A percentile compares a stretch with the other conserved stretches of the same genome.
Conservation (phyloP, 2,113 vertebrate species). For the Istiophorus platypterus region DNA sequence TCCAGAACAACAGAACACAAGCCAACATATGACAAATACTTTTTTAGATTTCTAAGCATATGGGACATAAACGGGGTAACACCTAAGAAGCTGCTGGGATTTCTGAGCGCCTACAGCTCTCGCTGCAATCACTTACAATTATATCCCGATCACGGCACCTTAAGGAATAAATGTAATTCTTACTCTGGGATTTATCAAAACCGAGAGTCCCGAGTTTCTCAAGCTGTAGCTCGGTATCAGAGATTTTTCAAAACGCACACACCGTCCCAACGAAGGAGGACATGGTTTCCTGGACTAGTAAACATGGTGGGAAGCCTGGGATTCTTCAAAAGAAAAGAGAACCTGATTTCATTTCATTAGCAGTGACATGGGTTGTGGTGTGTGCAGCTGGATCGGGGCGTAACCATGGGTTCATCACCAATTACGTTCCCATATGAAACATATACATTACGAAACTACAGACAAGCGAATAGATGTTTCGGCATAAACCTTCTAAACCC, state of each 20-base stretch:
- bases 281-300: background rate
- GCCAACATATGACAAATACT: background rate
- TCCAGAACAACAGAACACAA: too few species aligned
- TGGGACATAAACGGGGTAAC: background rate
- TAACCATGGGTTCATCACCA: conserved; percentile 11
- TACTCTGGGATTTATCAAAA: conserved; percentile 14
- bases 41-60: background rate
- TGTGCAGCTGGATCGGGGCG: conserved; percentile 36
- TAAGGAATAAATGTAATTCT: background rate
- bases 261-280: background rate
- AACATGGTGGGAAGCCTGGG: conserved; percentile 1
- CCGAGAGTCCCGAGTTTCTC: background rate
- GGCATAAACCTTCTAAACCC: background rate
- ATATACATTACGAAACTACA: conserved; percentile 1
- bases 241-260: background rate
- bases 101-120: background rate
- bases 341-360: conserved; percentile 18
- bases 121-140: background rate
- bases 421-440: conserved; percentile 11
- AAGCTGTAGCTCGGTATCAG: background rate
- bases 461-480: too few species aligned
- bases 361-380: background rate
- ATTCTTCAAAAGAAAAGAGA: background rate
- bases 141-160: background rate
- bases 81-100: background rate